Evolutionary conservation across 1,140 invertebrate species (phyloP).

Genomic region (Ceratitis capitata): DNA sequence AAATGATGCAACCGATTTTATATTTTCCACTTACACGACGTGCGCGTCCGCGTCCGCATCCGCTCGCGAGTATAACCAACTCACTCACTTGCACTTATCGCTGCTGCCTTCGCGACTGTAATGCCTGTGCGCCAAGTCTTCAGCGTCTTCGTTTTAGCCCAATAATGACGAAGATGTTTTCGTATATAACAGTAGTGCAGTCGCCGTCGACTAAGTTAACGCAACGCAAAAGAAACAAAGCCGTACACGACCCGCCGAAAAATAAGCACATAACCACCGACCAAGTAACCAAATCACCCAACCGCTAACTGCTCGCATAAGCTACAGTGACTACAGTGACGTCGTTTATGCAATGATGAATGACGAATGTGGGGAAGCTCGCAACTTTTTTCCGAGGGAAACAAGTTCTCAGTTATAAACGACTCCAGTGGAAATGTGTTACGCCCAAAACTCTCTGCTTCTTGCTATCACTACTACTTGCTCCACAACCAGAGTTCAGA

Average conservation of each 20-base stretch:
- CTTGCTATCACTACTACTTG: not conserved
- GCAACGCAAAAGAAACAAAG: not conserved
- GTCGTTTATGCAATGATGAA: conserved; percentile 30
- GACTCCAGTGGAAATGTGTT: not conserved
- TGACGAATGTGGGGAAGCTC: not conserved
- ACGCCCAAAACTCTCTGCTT: not conserved
- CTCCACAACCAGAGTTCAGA: not conserved
- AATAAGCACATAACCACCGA: not conserved
- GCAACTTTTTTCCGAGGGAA: not conserved
- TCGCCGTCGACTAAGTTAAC: not conserved
- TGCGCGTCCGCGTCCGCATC: conserved; percentile 46
- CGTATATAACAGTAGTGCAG: not conserved
- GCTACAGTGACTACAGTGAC: conserved; percentile 6
- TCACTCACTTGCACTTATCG: conserved; percentile 8
- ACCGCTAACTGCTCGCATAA: not conserved
- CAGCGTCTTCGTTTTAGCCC: conserved; percentile 35
- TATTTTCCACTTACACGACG: conserved; percentile 58
- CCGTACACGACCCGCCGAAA: not conserved
- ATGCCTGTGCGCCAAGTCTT: conserved; percentile 30
- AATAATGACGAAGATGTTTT: conserved; percentile 1
- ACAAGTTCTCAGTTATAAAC: not conserved
- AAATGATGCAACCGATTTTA: conserved; percentile 67
- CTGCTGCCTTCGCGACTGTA: not conserved
- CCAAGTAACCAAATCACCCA: not conserved
- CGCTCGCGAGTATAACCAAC: conserved; percentile 11